These are phyloP conservation scores for Campoletis raptor DNA, from an alignment of 2,888 invertebrate species.

Conservation along the genomic window DNA sequence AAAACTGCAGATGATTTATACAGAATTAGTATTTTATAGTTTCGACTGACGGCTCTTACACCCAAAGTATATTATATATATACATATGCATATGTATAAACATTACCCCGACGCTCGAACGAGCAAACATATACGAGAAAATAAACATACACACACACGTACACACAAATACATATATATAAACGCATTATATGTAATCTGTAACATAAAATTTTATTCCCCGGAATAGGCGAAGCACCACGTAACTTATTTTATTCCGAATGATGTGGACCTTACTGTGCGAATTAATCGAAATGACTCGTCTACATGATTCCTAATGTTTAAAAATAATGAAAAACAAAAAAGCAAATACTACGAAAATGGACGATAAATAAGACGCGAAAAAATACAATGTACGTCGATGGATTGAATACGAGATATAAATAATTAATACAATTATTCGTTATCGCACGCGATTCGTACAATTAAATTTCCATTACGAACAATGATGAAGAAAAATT, in stretches of 20 bases:
- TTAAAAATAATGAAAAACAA: conserved; percentile 66
- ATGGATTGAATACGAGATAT: conserved; percentile 33
- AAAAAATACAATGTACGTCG: conserved; percentile 36
- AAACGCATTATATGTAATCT: conserved; percentile 79
- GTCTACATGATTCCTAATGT: conserved; percentile 76
- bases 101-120: neutral
- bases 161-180: conserved; percentile 4
- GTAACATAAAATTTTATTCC: conserved; percentile 79
- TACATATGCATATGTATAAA: neutral
- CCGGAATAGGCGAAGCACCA: conserved; percentile 74
- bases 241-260: conserved; percentile 82
- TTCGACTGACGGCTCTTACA: conserved; percentile 81
- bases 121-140: neutral
- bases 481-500: neutral
- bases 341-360: conserved; percentile 62
- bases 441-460: conserved; percentile 8
- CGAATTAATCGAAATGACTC: conserved; percentile 74
- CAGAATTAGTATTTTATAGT: conserved; percentile 77
- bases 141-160: neutral
- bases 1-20: conserved; percentile 64
- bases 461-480: neutral
- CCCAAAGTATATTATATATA: conserved; percentile 75
- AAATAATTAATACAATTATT: conserved; percentile 40
- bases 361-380: conserved; percentile 65
- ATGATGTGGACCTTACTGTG: conserved; percentile 79